These are phyloP conservation scores for Acholoe squamosa DNA, from an alignment of 2,888 invertebrate genomes.

Conservation along the genomic window DNA sequence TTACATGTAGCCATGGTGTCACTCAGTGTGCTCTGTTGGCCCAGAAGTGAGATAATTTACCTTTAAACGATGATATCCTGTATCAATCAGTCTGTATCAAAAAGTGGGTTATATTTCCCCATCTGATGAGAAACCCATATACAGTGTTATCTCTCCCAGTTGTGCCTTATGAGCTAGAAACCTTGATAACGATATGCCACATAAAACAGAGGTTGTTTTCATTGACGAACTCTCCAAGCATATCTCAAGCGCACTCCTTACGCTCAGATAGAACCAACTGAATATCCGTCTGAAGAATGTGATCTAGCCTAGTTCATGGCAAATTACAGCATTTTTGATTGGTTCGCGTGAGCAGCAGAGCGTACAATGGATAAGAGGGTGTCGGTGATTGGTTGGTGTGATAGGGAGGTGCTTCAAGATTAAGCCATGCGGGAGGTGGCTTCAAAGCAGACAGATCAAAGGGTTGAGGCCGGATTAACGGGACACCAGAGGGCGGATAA, in stretches of 20 bases:
- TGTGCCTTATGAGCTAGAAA: not conserved
- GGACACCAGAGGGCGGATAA: not conserved
- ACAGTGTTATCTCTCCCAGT: not conserved
- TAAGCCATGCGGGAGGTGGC: conserved; percentile 1
- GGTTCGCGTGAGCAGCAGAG: not conserved
- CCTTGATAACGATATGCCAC: not conserved
- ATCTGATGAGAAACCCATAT: too few relatives aligned
- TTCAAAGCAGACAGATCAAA: not conserved
- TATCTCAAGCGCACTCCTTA: not conserved
- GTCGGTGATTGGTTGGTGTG: conserved; percentile 17
- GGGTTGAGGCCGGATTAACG: not conserved
- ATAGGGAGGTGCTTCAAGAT: conserved; percentile 40
- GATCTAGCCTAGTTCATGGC: not conserved
- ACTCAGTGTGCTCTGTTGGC: too few relatives aligned
- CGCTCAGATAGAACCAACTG: not conserved
- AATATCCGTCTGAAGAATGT: not conserved
- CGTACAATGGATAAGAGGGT: conserved; percentile 32
- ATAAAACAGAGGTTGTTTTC: not conserved
- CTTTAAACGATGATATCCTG: too few relatives aligned
- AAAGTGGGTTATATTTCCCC: too few relatives aligned
- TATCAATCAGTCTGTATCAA: too few relatives aligned
- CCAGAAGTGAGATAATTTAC: too few relatives aligned
- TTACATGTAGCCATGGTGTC: too few relatives aligned
- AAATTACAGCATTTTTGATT: conserved; percentile 31
- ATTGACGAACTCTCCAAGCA: conserved; percentile 10